phyloP scores from a whole-genome alignment of 2,888 invertebrate genomes.

The Trachelus troglodyta region DNA sequence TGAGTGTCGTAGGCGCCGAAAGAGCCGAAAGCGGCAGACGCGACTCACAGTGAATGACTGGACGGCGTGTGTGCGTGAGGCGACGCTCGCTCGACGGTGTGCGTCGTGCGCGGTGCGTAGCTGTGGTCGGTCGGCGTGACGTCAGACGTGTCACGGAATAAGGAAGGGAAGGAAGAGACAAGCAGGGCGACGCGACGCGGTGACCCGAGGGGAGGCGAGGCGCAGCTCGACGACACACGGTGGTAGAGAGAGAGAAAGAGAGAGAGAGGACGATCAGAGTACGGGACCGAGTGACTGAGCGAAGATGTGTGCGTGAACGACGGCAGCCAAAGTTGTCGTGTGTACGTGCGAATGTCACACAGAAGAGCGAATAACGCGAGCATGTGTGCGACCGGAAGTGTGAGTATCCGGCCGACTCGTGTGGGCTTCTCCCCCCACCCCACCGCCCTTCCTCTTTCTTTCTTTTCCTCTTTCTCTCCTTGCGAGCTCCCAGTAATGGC shows the following conservation, averaged over 20 bases:
- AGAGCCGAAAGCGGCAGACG: too few species aligned
- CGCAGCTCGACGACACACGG: neutral
- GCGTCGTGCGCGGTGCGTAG: too few species aligned
- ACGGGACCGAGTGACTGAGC: neutral
- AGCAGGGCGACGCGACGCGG: too few species aligned
- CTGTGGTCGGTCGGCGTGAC: too few species aligned
- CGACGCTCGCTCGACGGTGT: too few species aligned
- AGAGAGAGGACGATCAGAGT: slow-evolving; percentile 5
- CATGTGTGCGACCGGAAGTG: slow-evolving; percentile 66
- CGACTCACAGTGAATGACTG: too few species aligned
- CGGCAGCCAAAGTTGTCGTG: slow-evolving; percentile 13
- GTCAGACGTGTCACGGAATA: too few species aligned
- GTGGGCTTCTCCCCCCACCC: slow-evolving; percentile 60
- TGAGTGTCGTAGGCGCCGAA: too few species aligned
- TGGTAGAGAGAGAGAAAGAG: neutral
- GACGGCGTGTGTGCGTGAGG: too few species aligned
- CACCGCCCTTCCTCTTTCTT: slow-evolving; percentile 22
- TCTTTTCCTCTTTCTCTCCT: slow-evolving; percentile 26
- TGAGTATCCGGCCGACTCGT: slow-evolving; percentile 67
- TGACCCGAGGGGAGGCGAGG: too few species aligned
- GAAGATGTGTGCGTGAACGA: slow-evolving; percentile 22
- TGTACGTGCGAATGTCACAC: slow-evolving; percentile 30
- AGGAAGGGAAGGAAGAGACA: too few species aligned
- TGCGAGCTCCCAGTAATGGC: slow-evolving; percentile 6
- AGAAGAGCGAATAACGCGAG: slow-evolving; percentile 43